Percentiles rank a stretch among this genome's conserved stretches.
Evolutionary conservation across 2,113 vertebrate genomes (phyloP).

Genomic region (Larimichthys polyactis): DNA sequence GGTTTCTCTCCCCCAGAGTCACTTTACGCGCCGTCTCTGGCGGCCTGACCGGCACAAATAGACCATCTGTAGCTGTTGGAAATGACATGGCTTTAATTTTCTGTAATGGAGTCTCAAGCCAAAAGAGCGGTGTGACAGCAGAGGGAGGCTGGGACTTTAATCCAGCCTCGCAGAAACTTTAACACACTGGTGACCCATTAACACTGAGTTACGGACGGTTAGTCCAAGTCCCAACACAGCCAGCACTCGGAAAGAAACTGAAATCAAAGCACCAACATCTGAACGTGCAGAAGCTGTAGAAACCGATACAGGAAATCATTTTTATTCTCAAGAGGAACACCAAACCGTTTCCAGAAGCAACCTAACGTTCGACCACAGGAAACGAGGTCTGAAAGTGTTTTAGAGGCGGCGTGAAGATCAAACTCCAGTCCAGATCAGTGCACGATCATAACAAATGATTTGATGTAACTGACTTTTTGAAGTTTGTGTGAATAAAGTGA

Average conservation of each 20-base stretch:
- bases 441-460: too few relatives aligned
- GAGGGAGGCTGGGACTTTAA: neutral
- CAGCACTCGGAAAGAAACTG: too few relatives aligned
- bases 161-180: too few relatives aligned
- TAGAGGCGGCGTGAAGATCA: too few relatives aligned
- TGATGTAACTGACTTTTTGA: too few relatives aligned
- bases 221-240: neutral
- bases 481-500: too few relatives aligned
- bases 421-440: too few relatives aligned
- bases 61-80: neutral
- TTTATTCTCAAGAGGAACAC: neutral
- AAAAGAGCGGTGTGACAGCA: neutral
- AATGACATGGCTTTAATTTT: neutral
- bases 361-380: too few relatives aligned
- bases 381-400: too few relatives aligned
- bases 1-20: neutral
- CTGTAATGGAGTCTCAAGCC: neutral
- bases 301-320: neutral
- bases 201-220: neutral
- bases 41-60: slow-evolving; percentile 4
- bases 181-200: neutral
- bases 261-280: neutral
- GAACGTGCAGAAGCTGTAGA: too few relatives aligned
- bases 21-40: neutral
- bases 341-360: neutral